Conservation (phyloP, 2,797 vertebrate genomes). For the Tiaroga cobitis region DNA sequence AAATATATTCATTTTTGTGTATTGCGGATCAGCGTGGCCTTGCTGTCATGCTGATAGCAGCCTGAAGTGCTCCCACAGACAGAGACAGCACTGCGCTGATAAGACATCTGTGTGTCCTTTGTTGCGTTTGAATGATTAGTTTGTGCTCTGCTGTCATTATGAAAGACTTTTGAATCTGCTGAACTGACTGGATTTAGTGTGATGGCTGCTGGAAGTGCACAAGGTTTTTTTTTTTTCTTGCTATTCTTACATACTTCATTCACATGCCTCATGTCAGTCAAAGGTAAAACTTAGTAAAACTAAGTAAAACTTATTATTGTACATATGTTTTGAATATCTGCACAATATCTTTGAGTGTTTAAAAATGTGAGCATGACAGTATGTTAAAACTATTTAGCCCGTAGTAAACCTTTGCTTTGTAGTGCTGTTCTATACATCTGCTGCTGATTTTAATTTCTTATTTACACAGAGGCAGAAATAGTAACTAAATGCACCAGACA, state of each 20-base stretch:
- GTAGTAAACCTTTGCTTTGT: constrained; percentile 41
- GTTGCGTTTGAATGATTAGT: background rate
- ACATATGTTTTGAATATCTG: constrained; percentile 29
- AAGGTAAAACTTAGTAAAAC: too few species aligned
- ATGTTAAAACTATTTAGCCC: constrained; percentile 31
- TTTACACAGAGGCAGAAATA: constrained; percentile 66
- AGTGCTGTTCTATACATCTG: constrained; percentile 62
- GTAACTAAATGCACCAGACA: constrained; percentile 60
- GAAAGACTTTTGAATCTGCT: background rate
- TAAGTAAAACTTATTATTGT: background rate
- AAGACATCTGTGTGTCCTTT: constrained; percentile 19
- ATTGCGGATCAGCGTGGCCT: background rate
- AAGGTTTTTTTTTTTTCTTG: background rate
- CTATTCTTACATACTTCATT: background rate
- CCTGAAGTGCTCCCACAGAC: constrained; percentile 24
- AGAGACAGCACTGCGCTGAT: background rate
- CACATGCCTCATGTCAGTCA: background rate
- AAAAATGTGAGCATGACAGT: constrained; percentile 10
- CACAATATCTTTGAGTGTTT: constrained; percentile 12
- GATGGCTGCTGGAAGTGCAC: background rate
- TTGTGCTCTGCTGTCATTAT: constrained; percentile 39
- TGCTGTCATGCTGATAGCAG: constrained; percentile 36
- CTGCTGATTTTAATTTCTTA: constrained; percentile 63
- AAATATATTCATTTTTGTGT: background rate
- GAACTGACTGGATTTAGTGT: background rate